Percentiles rank a stretch among this genome's conserved stretches.
Conservation (phyloP, 2,113 vertebrate genomes). For the Thinocorus orbignyianus region DNA sequence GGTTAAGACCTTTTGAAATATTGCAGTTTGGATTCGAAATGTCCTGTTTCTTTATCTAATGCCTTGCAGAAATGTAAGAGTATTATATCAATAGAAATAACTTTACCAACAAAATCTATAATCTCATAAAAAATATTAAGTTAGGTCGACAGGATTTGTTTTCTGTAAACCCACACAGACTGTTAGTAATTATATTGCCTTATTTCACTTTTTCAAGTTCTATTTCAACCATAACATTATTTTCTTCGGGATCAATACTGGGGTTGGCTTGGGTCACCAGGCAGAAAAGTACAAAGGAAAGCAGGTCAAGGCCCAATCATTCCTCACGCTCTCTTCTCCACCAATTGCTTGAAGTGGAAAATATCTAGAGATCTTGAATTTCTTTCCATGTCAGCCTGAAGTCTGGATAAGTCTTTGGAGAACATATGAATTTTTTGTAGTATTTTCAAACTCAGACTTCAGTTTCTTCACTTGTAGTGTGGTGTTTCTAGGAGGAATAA, state of each 20-base stretch:
- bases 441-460: background rate
- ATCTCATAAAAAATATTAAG: constrained; percentile 51
- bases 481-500: background rate
- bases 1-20: background rate
- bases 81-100: constrained; percentile 3
- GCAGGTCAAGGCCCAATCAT: constrained; percentile 4
- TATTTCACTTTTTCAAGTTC: constrained; percentile 17
- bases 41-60: background rate
- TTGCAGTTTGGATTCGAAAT: background rate
- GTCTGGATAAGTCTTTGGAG: background rate
- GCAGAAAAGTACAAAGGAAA: constrained; percentile 13
- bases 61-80: background rate
- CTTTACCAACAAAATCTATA: constrained; percentile 49
- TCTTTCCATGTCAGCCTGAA: background rate
- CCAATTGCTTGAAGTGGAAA: background rate
- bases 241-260: constrained; percentile 21
- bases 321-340: background rate
- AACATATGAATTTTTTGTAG: background rate
- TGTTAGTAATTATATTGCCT: background rate
- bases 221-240: background rate
- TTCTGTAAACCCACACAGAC: background rate
- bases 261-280: background rate
- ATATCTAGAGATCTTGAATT: background rate
- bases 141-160: background rate
- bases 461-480: background rate